A percentile compares a stretch with the other conserved stretches of the same genome.
These are phyloP conservation scores for Cyclargus thomasi DNA, from an alignment of 1,140 invertebrate species.

Conservation along the genomic window DNA sequence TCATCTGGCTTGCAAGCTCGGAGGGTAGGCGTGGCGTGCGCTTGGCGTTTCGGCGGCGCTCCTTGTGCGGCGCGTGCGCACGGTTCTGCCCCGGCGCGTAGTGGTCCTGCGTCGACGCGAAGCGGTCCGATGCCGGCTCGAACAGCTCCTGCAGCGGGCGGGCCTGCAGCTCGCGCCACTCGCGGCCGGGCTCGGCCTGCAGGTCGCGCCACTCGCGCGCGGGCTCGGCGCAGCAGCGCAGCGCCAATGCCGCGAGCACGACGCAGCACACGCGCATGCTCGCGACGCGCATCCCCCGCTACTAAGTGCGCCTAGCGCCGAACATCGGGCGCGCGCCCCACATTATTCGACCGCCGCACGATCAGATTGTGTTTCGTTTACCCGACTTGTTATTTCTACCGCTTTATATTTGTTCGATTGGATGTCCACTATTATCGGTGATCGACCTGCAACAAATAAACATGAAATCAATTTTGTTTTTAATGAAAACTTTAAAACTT, in stretches of 20 bases:
- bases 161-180: conserved; percentile 47
- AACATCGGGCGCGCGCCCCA: conserved; percentile 57
- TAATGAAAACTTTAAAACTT: no score
- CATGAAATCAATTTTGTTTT: no score
- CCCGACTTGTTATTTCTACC: background rate
- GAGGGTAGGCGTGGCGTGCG: conserved; percentile 52
- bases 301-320: conserved; percentile 54
- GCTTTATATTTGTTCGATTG: background rate
- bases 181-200: conserved; percentile 52
- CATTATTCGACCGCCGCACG: conserved; percentile 51
- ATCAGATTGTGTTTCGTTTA: conserved; percentile 25
- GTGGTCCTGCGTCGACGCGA: conserved; percentile 29
- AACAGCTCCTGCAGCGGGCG: conserved; percentile 54
- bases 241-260: conserved; percentile 60
- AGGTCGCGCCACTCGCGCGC: conserved; percentile 56
- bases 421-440: background rate
- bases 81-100: conserved; percentile 30
- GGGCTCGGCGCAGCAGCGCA: conserved; percentile 55
- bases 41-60: conserved; percentile 55
- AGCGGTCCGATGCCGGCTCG: conserved; percentile 36
- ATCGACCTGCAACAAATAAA: background rate
- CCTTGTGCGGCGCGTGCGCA: conserved; percentile 40
- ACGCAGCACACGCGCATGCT: conserved; percentile 63
- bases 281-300: conserved; percentile 46
- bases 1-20: conserved; percentile 65